Evolutionary conservation across 2,113 vertebrate species (phyloP), one percentile per base, ranked within the genome.

Genomic region (Polypterus senegalus): DNA sequence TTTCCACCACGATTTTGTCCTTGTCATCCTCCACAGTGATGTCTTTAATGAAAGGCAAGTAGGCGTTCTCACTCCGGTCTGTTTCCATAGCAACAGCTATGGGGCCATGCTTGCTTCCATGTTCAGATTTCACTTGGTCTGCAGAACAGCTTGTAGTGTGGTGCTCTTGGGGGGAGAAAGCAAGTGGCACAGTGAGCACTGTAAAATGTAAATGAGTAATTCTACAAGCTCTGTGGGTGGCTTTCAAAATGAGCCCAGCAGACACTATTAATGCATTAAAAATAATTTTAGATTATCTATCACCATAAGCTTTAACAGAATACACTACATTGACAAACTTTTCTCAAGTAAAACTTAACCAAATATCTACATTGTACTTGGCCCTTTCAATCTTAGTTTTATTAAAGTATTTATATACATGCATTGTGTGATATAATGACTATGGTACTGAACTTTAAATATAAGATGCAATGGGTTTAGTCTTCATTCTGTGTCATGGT

Each of bases 1-100:
- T 95, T 85, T 97, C 93, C 76, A 97, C 89, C 83, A 98, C 92
- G 67, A 97, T 97, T 75, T 79, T 89, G 56, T 94, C 91, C 76
- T 97, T 97, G 80, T 97, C 92, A 47, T 98, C 96, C 73, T 97
- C 93, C 74, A 79, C 83, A 55, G 69, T 71, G 64, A 75, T 72
- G 69, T 81, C 86, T 57, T 63, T 80, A 71, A 83, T 83, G 69
- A 78, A 76, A 62, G 80, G 75, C n/a, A 79, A 76, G 77, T 83
- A 86, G 70, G 86, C 73, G 71, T 78, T 77, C 68, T 70, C 63
- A 62, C 77, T 78, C 7, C 6, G 77, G 65, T 71, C 79, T 63
- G 65, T 81, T 78, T 86, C 86, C 62, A 55, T 75, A 67, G 76
- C 80, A 76, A 75, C 73, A 63, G 75, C 67, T 66, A 83, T 86